Conservation (phyloP, 1,140 invertebrate species). For the Papilio glaucus region DNA sequence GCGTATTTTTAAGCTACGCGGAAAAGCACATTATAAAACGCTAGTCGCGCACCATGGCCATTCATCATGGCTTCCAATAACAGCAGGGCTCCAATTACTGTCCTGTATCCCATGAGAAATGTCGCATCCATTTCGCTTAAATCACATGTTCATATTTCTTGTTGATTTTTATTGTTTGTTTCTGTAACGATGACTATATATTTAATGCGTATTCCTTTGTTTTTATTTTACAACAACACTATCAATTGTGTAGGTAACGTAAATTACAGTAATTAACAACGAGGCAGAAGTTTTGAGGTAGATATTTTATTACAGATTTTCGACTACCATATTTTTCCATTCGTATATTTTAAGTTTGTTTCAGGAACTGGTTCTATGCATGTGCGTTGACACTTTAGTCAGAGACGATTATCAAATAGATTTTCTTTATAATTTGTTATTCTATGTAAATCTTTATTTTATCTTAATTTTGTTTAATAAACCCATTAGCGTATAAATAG, state of each 20-base stretch:
- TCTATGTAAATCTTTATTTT: background rate
- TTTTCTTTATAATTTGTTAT: no score
- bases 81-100: constrained; percentile 33
- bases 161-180: constrained; percentile 31
- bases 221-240: background rate
- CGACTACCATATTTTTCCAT: no score
- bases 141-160: constrained; percentile 36
- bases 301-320: no score
- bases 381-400: no score
- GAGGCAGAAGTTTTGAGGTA: no score
- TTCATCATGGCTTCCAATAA: constrained; percentile 27
- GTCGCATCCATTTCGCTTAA: constrained; percentile 37
- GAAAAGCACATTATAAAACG: constrained; percentile 31
- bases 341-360: no score
- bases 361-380: no score
- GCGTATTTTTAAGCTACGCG: constrained; percentile 5
- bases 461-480: background rate
- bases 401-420: no score
- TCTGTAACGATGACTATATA: background rate
- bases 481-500: background rate
- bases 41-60: constrained; percentile 23
- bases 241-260: no score
- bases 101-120: constrained; percentile 35
- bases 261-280: no score
- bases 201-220: background rate